Conservation (phyloP, 2,888 invertebrate species). For the Drosophila limbata region DNA sequence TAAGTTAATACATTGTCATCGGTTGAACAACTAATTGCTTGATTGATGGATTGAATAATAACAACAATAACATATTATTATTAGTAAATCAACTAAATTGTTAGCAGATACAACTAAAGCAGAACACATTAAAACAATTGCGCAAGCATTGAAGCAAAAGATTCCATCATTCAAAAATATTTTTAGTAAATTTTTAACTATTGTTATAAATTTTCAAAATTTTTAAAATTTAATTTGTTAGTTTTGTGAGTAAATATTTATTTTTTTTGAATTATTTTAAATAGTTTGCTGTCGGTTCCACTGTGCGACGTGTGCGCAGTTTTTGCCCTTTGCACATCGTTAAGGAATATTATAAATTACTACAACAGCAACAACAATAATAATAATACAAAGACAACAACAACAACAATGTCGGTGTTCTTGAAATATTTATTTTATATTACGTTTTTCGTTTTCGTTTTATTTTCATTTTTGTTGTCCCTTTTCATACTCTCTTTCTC, state of each 20-base stretch:
- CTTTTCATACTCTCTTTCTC: slow-evolving; percentile 38
- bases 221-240: not conserved
- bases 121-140: not conserved
- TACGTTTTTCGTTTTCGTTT: slow-evolving; percentile 63
- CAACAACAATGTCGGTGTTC: slow-evolving; percentile 40
- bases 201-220: not conserved
- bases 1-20: slow-evolving; percentile 42
- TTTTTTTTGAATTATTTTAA: not conserved
- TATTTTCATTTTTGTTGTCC: slow-evolving; percentile 42
- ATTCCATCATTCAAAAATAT: not conserved
- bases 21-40: slow-evolving; percentile 35
- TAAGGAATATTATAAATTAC: slow-evolving; percentile 84
- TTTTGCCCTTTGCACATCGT: slow-evolving; percentile 81
- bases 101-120: slow-evolving; percentile 7
- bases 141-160: not conserved
- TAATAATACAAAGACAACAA: slow-evolving; percentile 31
- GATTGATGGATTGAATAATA: slow-evolving; percentile 16
- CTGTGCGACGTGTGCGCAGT: slow-evolving; percentile 63
- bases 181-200: not conserved
- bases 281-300: slow-evolving; percentile 21
- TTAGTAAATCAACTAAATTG: slow-evolving; percentile 5
- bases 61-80: slow-evolving; percentile 6
- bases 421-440: slow-evolving; percentile 81
- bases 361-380: slow-evolving; percentile 59
- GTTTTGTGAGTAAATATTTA: too few relatives aligned